A percentile compares a stretch with the other conserved stretches of the same genome.
These are phyloP conservation scores for Dallia pectoralis DNA, from an alignment of 2,797 vertebrate genomes.

Conservation along the genomic window DNA sequence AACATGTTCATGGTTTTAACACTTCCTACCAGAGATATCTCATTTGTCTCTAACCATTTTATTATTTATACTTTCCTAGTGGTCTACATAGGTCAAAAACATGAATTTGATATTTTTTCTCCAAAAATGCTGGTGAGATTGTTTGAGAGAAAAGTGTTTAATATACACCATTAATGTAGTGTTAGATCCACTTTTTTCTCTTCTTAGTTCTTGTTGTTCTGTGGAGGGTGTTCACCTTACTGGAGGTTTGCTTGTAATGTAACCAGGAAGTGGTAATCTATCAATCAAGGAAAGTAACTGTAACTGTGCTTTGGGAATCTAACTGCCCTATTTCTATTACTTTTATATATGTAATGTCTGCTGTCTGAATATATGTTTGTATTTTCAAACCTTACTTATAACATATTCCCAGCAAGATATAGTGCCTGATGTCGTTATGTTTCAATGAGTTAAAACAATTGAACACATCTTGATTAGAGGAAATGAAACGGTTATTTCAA, in stretches of 20 bases:
- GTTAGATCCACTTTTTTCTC: background rate
- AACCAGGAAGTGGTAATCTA: constrained; percentile 47
- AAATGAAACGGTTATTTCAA: too few species aligned
- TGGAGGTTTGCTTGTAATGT: constrained; percentile 26
- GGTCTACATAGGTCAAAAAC: background rate
- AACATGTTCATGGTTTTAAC: too few species aligned
- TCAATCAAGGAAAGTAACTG: constrained; percentile 37
- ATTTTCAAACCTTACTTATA: constrained; percentile 15
- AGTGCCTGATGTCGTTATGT: background rate
- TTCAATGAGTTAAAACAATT: background rate
- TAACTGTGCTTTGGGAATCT: constrained; percentile 17
- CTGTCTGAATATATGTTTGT: constrained; percentile 38
- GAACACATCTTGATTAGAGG: background rate
- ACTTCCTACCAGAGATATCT: too few species aligned
- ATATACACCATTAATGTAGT: too few species aligned
- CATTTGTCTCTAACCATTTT: too few species aligned
- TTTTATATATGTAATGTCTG: constrained; percentile 27
- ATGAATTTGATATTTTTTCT: background rate
- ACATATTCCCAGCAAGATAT: background rate
- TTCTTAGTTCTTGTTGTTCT: background rate
- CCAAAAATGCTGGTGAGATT: background rate
- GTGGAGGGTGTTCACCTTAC: constrained; percentile 4
- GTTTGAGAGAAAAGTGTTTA: too few species aligned
- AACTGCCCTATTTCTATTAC: constrained; percentile 11
- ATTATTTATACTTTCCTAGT: too few species aligned